Conservation (phyloP, 2,888 invertebrate species). For the Eupithecia abbreviata region DNA sequence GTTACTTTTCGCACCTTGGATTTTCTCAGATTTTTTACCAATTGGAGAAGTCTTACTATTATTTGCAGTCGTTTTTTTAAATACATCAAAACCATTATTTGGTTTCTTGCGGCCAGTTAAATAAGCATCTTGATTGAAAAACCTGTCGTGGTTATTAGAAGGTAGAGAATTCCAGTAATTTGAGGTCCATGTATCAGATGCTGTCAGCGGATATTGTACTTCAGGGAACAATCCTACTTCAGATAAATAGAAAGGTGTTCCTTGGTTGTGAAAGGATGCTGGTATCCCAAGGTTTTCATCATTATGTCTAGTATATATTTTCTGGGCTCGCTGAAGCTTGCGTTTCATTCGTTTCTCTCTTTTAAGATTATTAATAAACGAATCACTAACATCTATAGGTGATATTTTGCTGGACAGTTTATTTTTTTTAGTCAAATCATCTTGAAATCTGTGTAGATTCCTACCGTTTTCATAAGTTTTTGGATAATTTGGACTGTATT, state of each 20-base stretch:
- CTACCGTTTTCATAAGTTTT: conserved; percentile 12
- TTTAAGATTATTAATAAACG: conserved; percentile 44
- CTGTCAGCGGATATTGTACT: conserved; percentile 67
- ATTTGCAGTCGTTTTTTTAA: conserved; percentile 15
- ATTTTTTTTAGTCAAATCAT: conserved; percentile 32
- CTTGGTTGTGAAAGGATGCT: conserved; percentile 17
- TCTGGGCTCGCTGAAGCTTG: conserved; percentile 40
- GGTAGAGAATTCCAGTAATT: conserved; percentile 59
- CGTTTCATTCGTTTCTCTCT: conserved; percentile 50
- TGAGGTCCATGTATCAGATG: conserved; percentile 63
- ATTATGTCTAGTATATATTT: conserved; percentile 24
- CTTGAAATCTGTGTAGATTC: conserved; percentile 37
- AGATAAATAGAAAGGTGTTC: conserved; percentile 43
- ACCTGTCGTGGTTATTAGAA: conserved; percentile 34
- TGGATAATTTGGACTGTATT: conserved; percentile 5
- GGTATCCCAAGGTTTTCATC: neutral
- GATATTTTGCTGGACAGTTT: conserved; percentile 10
- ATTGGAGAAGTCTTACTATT: conserved; percentile 20
- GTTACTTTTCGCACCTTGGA: neutral
- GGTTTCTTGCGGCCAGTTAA: conserved; percentile 21
- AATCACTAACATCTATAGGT: conserved; percentile 26
- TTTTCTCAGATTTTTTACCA: conserved; percentile 14
- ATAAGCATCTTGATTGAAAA: conserved; percentile 26
- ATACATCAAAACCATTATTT: conserved; percentile 22
- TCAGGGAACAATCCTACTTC: conserved; percentile 62